Conservation (phyloP, 2,113 vertebrate genomes). For the Gavia stellata region DNA sequence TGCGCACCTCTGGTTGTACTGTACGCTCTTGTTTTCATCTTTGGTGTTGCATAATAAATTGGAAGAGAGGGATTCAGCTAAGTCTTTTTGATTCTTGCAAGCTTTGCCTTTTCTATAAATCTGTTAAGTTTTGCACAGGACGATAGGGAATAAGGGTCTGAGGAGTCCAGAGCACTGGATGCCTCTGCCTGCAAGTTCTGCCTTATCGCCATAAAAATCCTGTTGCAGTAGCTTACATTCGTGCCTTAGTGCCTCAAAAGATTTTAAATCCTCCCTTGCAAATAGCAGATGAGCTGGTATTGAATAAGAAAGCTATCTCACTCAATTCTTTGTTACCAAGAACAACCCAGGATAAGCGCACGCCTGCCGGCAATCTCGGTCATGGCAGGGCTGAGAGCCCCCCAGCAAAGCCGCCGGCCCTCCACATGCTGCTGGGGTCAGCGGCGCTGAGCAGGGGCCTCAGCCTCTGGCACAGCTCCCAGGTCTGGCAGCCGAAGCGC, state of each 20-base stretch:
- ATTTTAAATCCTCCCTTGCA: not conserved
- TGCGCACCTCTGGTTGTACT: not conserved
- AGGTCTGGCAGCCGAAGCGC: too few species aligned
- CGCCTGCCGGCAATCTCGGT: rapidly evolving
- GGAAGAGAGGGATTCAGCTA: not conserved
- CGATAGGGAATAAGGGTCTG: not conserved
- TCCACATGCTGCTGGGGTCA: not conserved
- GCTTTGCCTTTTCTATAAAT: not conserved
- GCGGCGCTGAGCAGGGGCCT: rapidly evolving
- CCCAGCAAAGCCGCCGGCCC: not conserved
- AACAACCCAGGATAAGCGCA: rapidly evolving
- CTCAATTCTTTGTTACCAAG: not conserved
- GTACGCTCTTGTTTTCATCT: not conserved
- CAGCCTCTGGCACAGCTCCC: too few species aligned
- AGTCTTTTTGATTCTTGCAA: not conserved
- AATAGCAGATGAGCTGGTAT: not conserved
- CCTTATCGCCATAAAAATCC: not conserved
- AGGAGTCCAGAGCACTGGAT: not conserved
- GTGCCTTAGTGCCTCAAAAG: not conserved
- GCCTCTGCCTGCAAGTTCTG: not conserved
- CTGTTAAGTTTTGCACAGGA: not conserved
- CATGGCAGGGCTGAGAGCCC: not conserved
- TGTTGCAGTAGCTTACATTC: not conserved
- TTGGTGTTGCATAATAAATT: not conserved
- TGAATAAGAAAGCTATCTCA: not conserved